phyloP scores from a whole-genome alignment of 2,797 vertebrate species.

The Morus bassanus region DNA sequence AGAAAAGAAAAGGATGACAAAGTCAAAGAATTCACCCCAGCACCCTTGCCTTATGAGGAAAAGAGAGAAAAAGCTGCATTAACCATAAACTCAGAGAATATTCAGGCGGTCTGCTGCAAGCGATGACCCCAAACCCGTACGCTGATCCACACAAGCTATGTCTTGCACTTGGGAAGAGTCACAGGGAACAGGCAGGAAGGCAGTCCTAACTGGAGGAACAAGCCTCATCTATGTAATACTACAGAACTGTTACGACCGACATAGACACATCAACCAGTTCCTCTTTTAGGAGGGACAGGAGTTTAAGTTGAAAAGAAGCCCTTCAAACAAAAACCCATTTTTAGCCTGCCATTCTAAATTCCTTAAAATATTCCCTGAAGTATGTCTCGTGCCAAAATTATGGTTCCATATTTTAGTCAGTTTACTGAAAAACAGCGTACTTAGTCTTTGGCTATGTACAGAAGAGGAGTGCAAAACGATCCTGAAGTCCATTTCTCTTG shows the following conservation, averaged over 20 bases:
- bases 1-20: not conserved
- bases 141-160: accelerated
- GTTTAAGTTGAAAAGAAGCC: not conserved
- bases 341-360: not conserved
- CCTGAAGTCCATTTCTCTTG: not conserved
- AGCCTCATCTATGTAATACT: accelerated
- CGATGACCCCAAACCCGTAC: accelerated
- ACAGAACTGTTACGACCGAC: not conserved
- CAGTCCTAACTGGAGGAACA: not conserved
- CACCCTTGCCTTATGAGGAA: not conserved
- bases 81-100: not conserved
- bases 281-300: not conserved
- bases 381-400: not conserved
- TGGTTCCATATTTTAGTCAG: not conserved
- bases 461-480: accelerated
- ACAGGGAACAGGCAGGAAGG: not conserved
- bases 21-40: not conserved
- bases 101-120: not conserved
- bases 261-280: too few relatives aligned
- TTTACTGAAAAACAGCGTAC: not conserved
- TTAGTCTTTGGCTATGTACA: accelerated
- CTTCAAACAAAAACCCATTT: not conserved
- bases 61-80: not conserved
- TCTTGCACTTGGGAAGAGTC: not conserved
- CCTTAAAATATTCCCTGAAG: not conserved